Conservation (phyloP, 2,888 invertebrate genomes). For the Acleris emargana region DNA sequence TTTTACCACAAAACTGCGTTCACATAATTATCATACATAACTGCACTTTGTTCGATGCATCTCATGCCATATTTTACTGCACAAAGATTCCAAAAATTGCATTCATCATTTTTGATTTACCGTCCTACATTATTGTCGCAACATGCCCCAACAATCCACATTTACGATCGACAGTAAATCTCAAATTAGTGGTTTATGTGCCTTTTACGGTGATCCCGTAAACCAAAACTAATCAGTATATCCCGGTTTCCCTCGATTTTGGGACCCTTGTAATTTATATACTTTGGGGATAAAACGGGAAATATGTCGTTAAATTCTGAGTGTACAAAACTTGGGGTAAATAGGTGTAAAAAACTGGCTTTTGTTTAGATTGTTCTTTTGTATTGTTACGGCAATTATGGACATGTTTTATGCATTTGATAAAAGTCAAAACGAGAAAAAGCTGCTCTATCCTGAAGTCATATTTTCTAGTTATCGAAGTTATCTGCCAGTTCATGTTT, state of each 20-base stretch:
- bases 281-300: constrained; percentile 50
- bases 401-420: too few relatives aligned
- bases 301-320: constrained; percentile 44
- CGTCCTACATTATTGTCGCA: constrained; percentile 47
- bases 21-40: not conserved
- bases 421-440: too few relatives aligned
- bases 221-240: constrained; percentile 70
- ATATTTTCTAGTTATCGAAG: too few relatives aligned
- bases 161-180: constrained; percentile 71
- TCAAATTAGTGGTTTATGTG: constrained; percentile 66
- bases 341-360: not conserved
- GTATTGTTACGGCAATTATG: not conserved
- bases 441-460: too few relatives aligned
- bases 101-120: constrained; percentile 23
- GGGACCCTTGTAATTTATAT: constrained; percentile 49
- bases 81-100: constrained; percentile 1
- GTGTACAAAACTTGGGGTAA: not conserved
- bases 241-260: constrained; percentile 49
- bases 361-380: not conserved
- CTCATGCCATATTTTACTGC: not conserved
- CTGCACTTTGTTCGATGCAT: not conserved
- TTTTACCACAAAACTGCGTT: not conserved
- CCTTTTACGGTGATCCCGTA: constrained; percentile 61
- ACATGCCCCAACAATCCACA: constrained; percentile 62
- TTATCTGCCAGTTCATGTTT: too few relatives aligned